These are phyloP conservation scores for Ianthella basta DNA, from an alignment of 37 sponge, comb jelly and placozoan species.

Conservation along the genomic window DNA sequence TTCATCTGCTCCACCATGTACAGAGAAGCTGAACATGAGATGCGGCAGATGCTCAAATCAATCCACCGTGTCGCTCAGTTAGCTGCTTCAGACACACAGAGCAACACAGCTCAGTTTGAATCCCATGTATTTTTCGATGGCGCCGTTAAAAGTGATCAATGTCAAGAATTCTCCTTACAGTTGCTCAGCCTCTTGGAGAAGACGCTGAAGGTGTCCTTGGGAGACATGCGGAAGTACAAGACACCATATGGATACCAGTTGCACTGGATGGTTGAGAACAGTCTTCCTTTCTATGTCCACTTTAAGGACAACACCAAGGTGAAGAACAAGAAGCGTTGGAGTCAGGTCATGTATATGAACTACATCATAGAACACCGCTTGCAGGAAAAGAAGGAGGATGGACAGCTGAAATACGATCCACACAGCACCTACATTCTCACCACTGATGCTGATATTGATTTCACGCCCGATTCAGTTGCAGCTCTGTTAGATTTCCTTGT, in stretches of 20 bases:
- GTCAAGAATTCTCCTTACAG: constrained; percentile 66
- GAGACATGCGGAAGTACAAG: constrained; percentile 33
- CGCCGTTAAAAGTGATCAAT: constrained; percentile 58
- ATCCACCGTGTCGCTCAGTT: constrained; percentile 58
- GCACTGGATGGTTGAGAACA: constrained; percentile 39
- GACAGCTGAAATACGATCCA: not conserved
- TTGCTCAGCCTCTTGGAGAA: constrained; percentile 70
- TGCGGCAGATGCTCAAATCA: constrained; percentile 79
- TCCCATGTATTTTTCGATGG: constrained; percentile 91
- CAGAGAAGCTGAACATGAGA: constrained; percentile 67
- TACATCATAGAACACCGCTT: constrained; percentile 74
- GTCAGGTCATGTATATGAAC: constrained; percentile 97
- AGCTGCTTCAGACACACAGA: not conserved
- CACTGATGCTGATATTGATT: constrained; percentile 92
- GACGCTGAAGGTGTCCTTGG: constrained; percentile 45
- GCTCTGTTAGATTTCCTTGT: constrained; percentile 75
- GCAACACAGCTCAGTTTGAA: constrained; percentile 45
- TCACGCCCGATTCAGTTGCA: constrained; percentile 76
- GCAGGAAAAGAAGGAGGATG: not conserved
- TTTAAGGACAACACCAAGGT: constrained; percentile 78
- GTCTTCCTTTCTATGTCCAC: constrained; percentile 74
- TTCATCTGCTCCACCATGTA: constrained; percentile 93
- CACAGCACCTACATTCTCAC: constrained; percentile 90
- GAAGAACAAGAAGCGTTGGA: constrained; percentile 89
- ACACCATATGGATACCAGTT: constrained; percentile 85